Percentiles rank a stretch among this genome's conserved stretches.
These are phyloP conservation scores for Brachypodius melanocephalos DNA, from an alignment of 2,113 vertebrate genomes.

Conservation along the genomic window DNA sequence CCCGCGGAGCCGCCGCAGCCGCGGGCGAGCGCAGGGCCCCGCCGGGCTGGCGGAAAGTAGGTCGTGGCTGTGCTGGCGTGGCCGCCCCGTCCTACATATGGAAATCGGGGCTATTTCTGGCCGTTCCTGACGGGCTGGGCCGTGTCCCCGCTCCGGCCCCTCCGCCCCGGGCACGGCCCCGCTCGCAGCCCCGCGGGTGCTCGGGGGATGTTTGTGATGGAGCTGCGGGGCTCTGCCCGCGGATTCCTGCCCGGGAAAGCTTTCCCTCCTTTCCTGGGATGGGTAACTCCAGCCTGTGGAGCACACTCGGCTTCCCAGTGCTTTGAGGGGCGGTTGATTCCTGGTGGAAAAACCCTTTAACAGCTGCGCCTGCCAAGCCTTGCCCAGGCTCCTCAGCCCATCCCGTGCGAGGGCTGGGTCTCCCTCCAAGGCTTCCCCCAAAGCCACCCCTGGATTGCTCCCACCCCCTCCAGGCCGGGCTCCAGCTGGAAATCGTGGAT, in stretches of 20 bases:
- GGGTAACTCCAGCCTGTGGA: background rate
- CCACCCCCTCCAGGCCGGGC: background rate
- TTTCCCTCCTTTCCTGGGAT: fast-evolving
- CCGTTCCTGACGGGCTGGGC: background rate
- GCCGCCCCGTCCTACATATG: conserved; percentile 32
- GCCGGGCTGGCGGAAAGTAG: background rate
- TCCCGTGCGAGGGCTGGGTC: background rate
- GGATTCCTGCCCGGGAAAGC: too few species aligned
- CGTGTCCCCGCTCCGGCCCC: background rate
- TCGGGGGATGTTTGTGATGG: background rate
- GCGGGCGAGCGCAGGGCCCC: background rate
- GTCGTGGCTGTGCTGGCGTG: background rate
- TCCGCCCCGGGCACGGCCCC: background rate
- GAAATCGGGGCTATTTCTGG: conserved; percentile 23
- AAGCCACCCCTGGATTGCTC: background rate
- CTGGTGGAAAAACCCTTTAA: background rate
- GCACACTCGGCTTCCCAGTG: background rate
- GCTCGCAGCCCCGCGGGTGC: background rate
- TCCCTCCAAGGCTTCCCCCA: background rate
- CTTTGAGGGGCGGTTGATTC: background rate
- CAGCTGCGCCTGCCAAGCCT: fast-evolving
- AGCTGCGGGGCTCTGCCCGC: background rate
- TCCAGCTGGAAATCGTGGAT: background rate
- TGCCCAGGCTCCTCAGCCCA: background rate
- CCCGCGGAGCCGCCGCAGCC: background rate